A percentile compares a stretch with the other conserved stretches of the same genome.
phyloP scores from a whole-genome alignment of 2,113 vertebrate genomes.

The Hydrochoerus hydrochaeris region DNA sequence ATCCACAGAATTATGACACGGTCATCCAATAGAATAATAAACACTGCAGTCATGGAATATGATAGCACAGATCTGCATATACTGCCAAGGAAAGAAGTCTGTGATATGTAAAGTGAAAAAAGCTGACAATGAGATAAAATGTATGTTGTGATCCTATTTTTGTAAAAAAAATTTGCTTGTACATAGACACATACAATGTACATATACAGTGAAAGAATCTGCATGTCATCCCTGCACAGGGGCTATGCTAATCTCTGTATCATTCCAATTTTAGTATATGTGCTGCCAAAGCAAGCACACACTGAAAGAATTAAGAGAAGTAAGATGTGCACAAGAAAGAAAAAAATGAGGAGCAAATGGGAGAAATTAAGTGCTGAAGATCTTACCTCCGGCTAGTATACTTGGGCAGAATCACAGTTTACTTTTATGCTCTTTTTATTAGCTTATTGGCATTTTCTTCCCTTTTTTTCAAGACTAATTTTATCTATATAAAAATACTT shows the following conservation, averaged over 20 bases:
- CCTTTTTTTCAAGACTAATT: neutral
- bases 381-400: conserved; percentile 8
- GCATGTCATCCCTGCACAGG: too few species aligned
- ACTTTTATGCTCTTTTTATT: neutral
- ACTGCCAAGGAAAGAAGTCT: neutral
- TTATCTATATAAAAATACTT: conserved; percentile 17
- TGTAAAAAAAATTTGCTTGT: neutral
- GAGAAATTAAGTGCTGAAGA: neutral
- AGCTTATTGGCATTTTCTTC: neutral
- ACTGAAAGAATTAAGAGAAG: neutral
- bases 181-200: neutral
- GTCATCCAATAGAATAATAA: neutral
- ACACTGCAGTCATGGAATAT: neutral
- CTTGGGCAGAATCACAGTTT: neutral
- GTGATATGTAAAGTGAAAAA: neutral
- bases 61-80: neutral
- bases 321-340: neutral
- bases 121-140: neutral
- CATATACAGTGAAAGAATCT: neutral
- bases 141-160: neutral
- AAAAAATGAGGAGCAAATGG: neutral
- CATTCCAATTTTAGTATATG: too few species aligned
- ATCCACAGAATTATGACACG: neutral
- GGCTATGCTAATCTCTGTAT: too few species aligned
- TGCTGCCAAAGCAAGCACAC: neutral